Conservation (phyloP, 53 echinoderm and acorn worm species). For the Echinometra lucunter region DNA sequence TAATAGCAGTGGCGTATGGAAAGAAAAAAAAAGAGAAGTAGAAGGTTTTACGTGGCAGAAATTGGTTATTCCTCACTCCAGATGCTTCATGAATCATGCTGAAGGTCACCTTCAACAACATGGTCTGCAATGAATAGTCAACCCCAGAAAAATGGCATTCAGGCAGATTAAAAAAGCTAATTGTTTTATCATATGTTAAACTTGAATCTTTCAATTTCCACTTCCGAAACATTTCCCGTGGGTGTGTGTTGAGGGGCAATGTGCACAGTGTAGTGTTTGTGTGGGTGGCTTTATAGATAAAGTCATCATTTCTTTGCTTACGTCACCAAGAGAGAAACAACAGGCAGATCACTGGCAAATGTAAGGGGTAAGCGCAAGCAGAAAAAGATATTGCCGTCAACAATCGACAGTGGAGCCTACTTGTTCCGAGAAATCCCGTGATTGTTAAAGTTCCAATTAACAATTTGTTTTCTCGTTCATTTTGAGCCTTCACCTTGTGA, state of each 20-base stretch:
- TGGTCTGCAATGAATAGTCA: neutral
- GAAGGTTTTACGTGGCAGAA: too few species aligned
- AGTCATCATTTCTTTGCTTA: constrained; percentile 10
- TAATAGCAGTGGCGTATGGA: too few species aligned
- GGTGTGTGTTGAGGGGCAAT: neutral
- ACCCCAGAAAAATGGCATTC: neutral
- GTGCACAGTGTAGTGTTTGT: neutral
- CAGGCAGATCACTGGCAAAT: neutral
- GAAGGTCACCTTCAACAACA: neutral
- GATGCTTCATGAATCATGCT: neutral
- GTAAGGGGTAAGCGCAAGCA: neutral
- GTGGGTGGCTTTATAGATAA: neutral
- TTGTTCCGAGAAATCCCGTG: constrained; percentile 19
- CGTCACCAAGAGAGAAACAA: neutral
- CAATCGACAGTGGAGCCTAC: neutral
- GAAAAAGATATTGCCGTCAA: neutral
- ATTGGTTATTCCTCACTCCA: neutral
- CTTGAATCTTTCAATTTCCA: neutral
- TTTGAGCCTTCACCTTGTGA: neutral
- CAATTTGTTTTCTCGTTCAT: neutral
- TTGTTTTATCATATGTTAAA: neutral
- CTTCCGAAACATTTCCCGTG: neutral
- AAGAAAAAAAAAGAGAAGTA: too few species aligned
- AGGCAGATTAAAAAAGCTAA: neutral
- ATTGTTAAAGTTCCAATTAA: neutral